Percentiles rank a stretch among this genome's conserved stretches.
Conservation (phyloP, 2,113 vertebrate species). For the Scortum barcoo region DNA sequence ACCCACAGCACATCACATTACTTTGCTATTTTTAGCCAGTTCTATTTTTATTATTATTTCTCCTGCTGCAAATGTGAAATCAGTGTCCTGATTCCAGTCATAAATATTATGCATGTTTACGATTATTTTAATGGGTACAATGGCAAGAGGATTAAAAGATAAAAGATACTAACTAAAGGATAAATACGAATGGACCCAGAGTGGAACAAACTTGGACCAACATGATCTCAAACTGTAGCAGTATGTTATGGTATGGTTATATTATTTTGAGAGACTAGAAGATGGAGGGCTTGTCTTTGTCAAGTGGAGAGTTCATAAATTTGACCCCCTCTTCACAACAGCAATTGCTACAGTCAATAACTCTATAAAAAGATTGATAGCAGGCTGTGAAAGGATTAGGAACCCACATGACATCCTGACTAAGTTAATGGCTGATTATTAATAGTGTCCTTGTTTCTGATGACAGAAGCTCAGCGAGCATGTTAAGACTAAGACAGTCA, state of each 20-base stretch:
- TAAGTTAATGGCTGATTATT: not conserved
- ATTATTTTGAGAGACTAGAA: not conserved
- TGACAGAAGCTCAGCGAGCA: conserved; percentile 19
- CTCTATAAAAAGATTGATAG: not conserved
- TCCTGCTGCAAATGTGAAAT: too few species aligned
- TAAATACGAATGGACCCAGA: not conserved
- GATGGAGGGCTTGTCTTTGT: not conserved
- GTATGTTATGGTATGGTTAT: not conserved
- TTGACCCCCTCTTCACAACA: not conserved
- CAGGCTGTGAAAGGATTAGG: not conserved
- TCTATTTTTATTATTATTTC: too few species aligned
- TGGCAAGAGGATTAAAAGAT: too few species aligned
- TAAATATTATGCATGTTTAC: too few species aligned
- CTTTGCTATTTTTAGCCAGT: too few species aligned
- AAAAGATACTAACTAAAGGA: not conserved
- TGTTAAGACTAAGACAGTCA: conserved; percentile 18
- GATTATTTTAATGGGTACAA: too few species aligned
- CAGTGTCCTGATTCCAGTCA: too few species aligned
- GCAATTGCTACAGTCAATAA: not conserved
- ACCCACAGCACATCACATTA: too few species aligned
- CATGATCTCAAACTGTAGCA: not conserved
- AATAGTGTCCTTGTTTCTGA: conserved; percentile 24
- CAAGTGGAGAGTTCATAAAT: too few species aligned
- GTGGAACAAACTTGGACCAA: too few species aligned
- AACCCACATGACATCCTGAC: not conserved